Conservation (phyloP, 1,140 invertebrate species). For the Aleiodes sp. region DNA sequence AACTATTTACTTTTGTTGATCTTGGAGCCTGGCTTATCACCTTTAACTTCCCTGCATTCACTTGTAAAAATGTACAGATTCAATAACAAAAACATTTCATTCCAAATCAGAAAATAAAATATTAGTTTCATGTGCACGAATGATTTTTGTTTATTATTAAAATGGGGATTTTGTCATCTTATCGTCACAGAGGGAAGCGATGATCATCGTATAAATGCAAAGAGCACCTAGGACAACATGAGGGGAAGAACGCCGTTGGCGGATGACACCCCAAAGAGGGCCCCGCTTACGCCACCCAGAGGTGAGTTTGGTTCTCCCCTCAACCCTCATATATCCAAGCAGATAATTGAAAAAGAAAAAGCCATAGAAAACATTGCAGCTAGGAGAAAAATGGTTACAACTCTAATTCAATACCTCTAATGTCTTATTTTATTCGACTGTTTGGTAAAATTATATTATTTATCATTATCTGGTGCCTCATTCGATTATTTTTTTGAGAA, state of each 20-base stretch:
- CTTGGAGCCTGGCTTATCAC: neutral
- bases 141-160: neutral
- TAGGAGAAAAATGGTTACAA: too few species aligned
- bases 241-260: conserved; percentile 65
- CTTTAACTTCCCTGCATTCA: too few species aligned
- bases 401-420: too few species aligned
- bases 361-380: too few species aligned
- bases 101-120: neutral
- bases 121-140: neutral
- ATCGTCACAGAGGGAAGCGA: conserved; percentile 25
- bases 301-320: conserved; percentile 50
- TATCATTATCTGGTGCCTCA: too few species aligned
- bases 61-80: neutral
- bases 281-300: conserved; percentile 60
- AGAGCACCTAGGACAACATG: conserved; percentile 56
- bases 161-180: conserved; percentile 22
- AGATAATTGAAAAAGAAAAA: too few species aligned
- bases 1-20: neutral
- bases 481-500: neutral
- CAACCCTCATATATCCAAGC: neutral
- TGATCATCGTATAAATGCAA: conserved; percentile 46
- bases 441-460: too few species aligned
- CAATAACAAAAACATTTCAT: neutral
- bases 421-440: too few species aligned
- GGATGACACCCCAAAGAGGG: conserved; percentile 64